These are phyloP conservation scores for Serripes groenlandicus DNA, from an alignment of 2,888 invertebrate species.

Conservation along the genomic window DNA sequence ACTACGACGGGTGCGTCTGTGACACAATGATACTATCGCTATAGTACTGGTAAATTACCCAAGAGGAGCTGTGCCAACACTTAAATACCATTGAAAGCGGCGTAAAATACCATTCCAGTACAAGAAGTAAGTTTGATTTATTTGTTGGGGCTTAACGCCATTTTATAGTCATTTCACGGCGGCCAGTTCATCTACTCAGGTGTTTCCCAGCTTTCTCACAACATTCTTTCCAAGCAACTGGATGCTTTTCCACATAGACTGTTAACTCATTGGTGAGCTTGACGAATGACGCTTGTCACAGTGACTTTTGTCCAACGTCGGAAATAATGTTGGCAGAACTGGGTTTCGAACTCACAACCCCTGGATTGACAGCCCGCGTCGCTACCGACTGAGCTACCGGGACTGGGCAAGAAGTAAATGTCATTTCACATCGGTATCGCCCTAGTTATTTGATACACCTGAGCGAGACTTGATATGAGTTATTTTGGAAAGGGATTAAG, in stretches of 20 bases:
- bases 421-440: no score
- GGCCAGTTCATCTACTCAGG: background rate
- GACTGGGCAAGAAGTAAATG: no score
- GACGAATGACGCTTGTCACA: background rate
- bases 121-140: no score
- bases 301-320: background rate
- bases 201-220: background rate
- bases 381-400: background rate
- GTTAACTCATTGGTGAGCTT: background rate
- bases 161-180: background rate
- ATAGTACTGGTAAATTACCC: no score
- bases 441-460: no score
- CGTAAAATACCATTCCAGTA: no score
- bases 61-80: no score
- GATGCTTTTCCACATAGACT: background rate
- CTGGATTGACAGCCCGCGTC: background rate
- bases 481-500: no score
- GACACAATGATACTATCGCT: no score
- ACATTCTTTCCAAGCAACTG: background rate
- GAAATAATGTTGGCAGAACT: background rate
- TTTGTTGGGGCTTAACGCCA: background rate
- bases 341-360: background rate
- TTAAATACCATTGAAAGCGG: no score
- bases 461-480: no score
- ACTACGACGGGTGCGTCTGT: no score